These are phyloP conservation scores for Mesoligia furuncula DNA, from an alignment of 2,888 invertebrate species.

Conservation along the genomic window DNA sequence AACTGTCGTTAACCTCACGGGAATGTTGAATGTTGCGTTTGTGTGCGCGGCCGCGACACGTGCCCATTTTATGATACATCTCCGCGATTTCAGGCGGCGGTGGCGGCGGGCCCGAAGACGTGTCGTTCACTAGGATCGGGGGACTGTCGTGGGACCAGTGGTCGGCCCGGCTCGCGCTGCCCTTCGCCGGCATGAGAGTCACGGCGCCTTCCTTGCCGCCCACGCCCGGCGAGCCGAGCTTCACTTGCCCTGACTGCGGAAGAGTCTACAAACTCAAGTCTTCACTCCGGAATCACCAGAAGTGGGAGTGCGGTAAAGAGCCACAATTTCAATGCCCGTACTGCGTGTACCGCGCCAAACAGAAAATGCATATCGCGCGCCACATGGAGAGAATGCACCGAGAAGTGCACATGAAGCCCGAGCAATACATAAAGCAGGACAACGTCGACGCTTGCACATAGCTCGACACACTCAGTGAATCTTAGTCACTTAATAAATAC, in stretches of 20 bases:
- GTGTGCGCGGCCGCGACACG: constrained; percentile 65
- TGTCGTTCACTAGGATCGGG: constrained; percentile 93
- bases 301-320: constrained; percentile 96
- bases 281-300: constrained; percentile 95
- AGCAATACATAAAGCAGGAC: constrained; percentile 88
- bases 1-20: constrained; percentile 84
- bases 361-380: constrained; percentile 95
- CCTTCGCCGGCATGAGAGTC: constrained; percentile 86
- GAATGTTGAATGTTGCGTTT: constrained; percentile 80
- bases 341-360: constrained; percentile 95
- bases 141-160: constrained; percentile 93
- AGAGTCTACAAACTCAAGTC: constrained; percentile 96
- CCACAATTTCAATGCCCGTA: constrained; percentile 95
- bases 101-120: constrained; percentile 88
- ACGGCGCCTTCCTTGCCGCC: constrained; percentile 76
- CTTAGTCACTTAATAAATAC: constrained; percentile 71
- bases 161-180: constrained; percentile 94
- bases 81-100: constrained; percentile 80
- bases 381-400: constrained; percentile 96
- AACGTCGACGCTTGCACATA: constrained; percentile 89
- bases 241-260: constrained; percentile 95
- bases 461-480: constrained; percentile 56
- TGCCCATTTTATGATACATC: constrained; percentile 69
- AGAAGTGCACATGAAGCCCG: constrained; percentile 90
- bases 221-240: constrained; percentile 89